These are phyloP conservation scores for Rhamphomyia laevipes DNA, from an alignment of 2,888 invertebrate species.

Conservation along the genomic window DNA sequence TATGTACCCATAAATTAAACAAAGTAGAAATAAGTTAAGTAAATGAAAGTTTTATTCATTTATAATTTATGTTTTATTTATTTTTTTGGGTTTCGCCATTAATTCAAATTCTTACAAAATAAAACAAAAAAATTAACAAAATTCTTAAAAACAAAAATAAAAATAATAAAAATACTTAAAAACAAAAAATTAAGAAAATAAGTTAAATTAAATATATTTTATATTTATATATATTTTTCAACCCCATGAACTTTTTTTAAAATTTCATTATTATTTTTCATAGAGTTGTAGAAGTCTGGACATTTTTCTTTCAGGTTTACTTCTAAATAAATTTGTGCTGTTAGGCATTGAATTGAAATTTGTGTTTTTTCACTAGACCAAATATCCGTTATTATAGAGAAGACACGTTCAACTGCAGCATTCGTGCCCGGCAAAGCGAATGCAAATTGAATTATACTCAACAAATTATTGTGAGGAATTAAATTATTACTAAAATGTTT, in stretches of 20 bases:
- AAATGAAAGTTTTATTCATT: no score
- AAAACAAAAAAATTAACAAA: no score
- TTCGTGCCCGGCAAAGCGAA: background rate
- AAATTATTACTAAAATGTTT: background rate
- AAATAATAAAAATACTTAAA: no score
- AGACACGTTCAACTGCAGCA: background rate
- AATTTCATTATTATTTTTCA: background rate
- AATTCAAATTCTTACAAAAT: no score
- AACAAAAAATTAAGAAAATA: background rate
- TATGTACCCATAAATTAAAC: background rate
- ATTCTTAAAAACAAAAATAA: no score
- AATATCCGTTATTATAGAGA: background rate
- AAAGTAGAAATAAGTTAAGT: no score
- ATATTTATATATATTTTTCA: background rate
- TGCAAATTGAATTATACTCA: background rate
- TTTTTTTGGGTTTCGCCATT: no score
- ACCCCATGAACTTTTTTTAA: background rate
- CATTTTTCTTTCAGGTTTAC: background rate
- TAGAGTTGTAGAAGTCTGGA: background rate
- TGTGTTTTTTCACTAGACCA: background rate
- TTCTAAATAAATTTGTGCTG: background rate
- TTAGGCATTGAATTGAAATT: background rate
- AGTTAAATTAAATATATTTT: background rate
- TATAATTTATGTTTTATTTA: no score
- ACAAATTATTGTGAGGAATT: background rate